Evolutionary conservation across 2,888 invertebrate species (phyloP).

Genomic region (Acanthosepion esculentum): DNA sequence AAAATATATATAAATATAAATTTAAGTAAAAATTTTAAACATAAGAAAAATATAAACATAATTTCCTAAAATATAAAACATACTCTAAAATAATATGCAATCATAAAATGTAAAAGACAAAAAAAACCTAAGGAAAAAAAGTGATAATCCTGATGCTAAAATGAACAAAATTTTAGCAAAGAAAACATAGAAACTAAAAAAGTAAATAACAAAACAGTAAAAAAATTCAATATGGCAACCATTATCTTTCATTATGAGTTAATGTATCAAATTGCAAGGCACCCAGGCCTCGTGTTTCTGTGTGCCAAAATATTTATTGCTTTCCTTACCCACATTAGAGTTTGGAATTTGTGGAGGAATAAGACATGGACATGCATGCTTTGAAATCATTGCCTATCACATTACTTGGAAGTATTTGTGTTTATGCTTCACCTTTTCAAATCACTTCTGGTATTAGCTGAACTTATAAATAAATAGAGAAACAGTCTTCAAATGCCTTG

Average conservation of each 20-base stretch:
- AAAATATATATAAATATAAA: too few species aligned
- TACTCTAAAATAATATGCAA: too few species aligned
- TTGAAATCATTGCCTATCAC: not conserved
- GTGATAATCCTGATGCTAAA: too few species aligned
- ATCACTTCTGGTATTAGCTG: not conserved
- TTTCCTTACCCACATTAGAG: constrained; percentile 3
- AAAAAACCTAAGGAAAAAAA: too few species aligned
- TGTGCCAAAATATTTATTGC: constrained; percentile 3
- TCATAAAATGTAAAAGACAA: too few species aligned
- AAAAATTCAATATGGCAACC: not conserved
- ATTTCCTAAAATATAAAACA: too few species aligned
- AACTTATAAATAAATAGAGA: not conserved
- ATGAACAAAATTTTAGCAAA: too few species aligned
- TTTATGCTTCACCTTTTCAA: not conserved
- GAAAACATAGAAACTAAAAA: not conserved
- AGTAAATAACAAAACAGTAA: not conserved
- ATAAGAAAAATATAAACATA: too few species aligned
- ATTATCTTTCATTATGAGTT: not conserved
- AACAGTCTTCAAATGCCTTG: too few species aligned
- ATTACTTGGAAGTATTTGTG: not conserved
- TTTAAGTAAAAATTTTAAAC: too few species aligned
- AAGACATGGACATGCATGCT: constrained; percentile 10
- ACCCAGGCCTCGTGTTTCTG: not conserved
- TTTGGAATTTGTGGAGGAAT: constrained; percentile 10
- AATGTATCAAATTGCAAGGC: not conserved